Evolutionary conservation across 2,888 invertebrate species (phyloP).

Genomic region (Athalia circularis): DNA sequence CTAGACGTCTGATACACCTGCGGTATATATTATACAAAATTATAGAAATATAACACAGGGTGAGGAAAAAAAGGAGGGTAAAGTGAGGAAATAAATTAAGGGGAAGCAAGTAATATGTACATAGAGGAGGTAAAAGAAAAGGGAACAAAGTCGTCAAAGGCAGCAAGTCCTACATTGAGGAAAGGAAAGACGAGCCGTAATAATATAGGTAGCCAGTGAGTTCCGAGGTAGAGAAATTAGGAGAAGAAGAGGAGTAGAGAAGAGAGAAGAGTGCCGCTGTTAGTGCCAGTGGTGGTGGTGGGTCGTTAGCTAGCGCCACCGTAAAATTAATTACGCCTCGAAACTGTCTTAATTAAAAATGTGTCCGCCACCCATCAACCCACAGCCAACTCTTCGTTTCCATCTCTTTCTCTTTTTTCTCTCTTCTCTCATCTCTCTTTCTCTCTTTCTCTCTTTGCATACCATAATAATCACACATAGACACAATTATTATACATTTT

Average conservation of each 20-base stretch:
- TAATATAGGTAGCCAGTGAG: constrained; percentile 21
- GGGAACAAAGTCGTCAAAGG: constrained; percentile 42
- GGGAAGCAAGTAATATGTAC: no score
- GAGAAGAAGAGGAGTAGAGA: constrained; percentile 48
- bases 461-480: not conserved
- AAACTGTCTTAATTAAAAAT: constrained; percentile 73
- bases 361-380: constrained; percentile 66
- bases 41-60: no score
- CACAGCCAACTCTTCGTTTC: constrained; percentile 24
- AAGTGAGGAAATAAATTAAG: no score
- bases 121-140: not conserved
- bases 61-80: no score
- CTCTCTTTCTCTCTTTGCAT: not conserved
- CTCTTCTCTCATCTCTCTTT: not conserved
- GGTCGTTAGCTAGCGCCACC: constrained; percentile 65
- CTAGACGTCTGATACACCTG: no score
- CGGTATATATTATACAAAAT: no score
- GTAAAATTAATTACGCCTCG: constrained; percentile 72
- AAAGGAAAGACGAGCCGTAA: constrained; percentile 6
- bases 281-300: constrained; percentile 44
- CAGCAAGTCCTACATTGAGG: constrained; percentile 20
- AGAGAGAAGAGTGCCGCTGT: constrained; percentile 32
- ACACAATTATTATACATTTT: no score
- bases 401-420: constrained; percentile 7
- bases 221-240: constrained; percentile 16